phyloP scores from a whole-genome alignment of 2,888 invertebrate species.

The Latrodectus elegans region DNA sequence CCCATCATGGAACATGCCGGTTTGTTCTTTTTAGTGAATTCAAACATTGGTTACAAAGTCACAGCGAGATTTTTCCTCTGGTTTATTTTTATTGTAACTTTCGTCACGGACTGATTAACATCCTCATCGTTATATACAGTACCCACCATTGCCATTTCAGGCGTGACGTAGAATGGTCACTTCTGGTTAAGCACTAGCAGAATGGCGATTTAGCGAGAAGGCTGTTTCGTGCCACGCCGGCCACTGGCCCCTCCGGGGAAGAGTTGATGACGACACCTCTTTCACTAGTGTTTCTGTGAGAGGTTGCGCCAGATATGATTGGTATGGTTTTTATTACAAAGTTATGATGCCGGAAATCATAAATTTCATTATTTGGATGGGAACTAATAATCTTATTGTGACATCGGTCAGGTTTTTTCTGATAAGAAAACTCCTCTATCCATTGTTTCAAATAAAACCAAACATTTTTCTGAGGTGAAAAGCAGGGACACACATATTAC shows the following conservation, averaged over 20 bases:
- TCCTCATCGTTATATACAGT: constrained; percentile 5
- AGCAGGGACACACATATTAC: no score
- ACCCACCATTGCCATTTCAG: neutral
- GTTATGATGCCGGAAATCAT: neutral
- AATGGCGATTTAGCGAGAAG: constrained; percentile 1
- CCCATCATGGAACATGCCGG: neutral
- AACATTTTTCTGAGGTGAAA: no score
- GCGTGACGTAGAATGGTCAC: constrained; percentile 24
- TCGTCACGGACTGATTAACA: constrained; percentile 21
- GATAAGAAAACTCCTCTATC: neutral
- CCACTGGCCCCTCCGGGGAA: neutral
- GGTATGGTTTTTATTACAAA: neutral
- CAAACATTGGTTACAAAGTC: constrained; percentile 16
- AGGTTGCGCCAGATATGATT: neutral
- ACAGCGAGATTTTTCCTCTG: neutral
- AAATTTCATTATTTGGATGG: neutral
- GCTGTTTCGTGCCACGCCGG: neutral
- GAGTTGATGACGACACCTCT: neutral
- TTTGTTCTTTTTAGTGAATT: neutral
- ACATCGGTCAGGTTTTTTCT: neutral
- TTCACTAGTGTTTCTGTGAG: neutral
- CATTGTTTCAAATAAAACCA: neutral
- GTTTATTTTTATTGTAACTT: constrained; percentile 3
- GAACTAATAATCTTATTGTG: constrained; percentile 1
- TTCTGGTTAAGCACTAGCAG: constrained; percentile 4